Base-by-base conservation (phyloP, 53 echinoderm and acorn worm genomes). In the Actinopyga echinites region DNA sequence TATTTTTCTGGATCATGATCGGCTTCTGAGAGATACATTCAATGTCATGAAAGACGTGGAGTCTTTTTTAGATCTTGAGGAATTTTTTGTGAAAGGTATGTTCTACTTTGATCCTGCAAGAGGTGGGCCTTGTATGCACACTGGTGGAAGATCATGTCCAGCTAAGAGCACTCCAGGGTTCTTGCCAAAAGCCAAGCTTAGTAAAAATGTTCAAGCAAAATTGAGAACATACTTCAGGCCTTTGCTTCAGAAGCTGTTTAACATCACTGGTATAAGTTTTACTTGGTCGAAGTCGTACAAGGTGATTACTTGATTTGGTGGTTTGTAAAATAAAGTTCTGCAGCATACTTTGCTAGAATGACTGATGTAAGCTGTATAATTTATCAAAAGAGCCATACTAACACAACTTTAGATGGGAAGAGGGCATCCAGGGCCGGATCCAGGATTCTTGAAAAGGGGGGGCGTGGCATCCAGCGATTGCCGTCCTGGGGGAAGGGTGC, bases 151-250 rank as follows among this genome's bases (percentile, higher is more conserved):
- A 43, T 87, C 92, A 19, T 93, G 93, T 63, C 93, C 91, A 4
- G 80, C 91, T 24, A 93, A 91, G 56, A 93, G 93, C 56, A 91
- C 91, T 11, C 96, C 93, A 17, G 89, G 93, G 45, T 73, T 91
- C 68, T 56, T 96, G 37, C 93, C 96, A 4, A 96, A 96, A 79
- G 91, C 96, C 13, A 73, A 86, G 32, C 68, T 90, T 4, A 87
- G 89, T 69, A 56, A 75, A 31, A 74, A 90, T 13, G 77, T 88
- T 5, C 34, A 74, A 32, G 53, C 79, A 36, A 96, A 96, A 73
- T 52, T 96, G 19, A 73, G 85, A 54, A 86, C 86, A 73, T 96
- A 93, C 85, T 96, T 91, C 82, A 83, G 92, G 44, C 93, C 93
- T 26, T 86, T 86, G 13, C 89, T 89, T 73, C 64, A 75, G 62